Evolutionary conservation across 2,888 invertebrate genomes (phyloP).

Genomic region (Labia minor): DNA sequence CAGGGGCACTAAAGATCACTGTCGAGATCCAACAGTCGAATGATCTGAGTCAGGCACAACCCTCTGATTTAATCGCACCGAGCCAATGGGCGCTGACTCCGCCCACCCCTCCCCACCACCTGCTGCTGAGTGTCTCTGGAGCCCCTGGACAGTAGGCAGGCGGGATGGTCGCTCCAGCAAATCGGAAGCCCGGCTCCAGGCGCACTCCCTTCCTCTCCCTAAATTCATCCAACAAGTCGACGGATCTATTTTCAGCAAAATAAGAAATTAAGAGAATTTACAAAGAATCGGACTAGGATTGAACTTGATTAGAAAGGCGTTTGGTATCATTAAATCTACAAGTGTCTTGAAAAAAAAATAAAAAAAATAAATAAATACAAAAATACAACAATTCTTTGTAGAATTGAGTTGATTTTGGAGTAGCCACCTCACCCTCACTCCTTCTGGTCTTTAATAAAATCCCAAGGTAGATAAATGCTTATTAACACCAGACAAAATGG

Average conservation of each 20-base stretch:
- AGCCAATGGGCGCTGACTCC: background rate
- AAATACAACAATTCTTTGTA: too few relatives aligned
- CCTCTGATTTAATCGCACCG: background rate
- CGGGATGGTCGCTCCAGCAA: background rate
- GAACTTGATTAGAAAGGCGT: too few relatives aligned
- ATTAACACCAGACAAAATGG: background rate
- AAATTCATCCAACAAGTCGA: too few relatives aligned
- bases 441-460: background rate
- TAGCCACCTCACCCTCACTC: background rate
- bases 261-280: too few relatives aligned
- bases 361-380: too few relatives aligned
- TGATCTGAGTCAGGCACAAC: background rate
- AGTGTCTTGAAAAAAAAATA: too few relatives aligned
- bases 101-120: background rate
- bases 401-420: too few relatives aligned
- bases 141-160: background rate
- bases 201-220: background rate
- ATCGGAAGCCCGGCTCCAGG: background rate
- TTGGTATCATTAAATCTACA: too few relatives aligned
- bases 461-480: background rate
- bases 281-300: too few relatives aligned
- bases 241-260: too few relatives aligned
- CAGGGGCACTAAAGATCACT: too few relatives aligned
- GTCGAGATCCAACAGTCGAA: too few relatives aligned
- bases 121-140: background rate